phyloP scores from a whole-genome alignment of 64 coral and sea anemone species.

The Stichodactyla mertensii region DNA sequence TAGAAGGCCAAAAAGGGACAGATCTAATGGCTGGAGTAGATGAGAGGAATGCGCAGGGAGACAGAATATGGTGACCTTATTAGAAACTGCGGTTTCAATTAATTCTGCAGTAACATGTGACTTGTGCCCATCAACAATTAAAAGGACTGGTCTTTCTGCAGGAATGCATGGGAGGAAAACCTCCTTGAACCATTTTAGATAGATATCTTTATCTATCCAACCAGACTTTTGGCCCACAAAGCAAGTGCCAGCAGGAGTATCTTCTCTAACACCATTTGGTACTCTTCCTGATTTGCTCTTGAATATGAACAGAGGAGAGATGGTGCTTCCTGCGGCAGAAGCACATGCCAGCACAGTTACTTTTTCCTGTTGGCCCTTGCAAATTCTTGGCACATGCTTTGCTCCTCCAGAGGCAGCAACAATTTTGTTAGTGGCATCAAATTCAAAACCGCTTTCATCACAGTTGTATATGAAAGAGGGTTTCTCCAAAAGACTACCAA shows the following conservation, averaged over 20 bases:
- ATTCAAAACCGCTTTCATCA: slow-evolving; percentile 10
- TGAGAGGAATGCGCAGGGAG: background rate
- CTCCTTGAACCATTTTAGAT: background rate
- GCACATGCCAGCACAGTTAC: slow-evolving; percentile 10
- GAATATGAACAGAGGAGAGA: background rate
- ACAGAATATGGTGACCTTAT: slow-evolving; percentile 1
- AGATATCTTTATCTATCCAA: slow-evolving; percentile 21
- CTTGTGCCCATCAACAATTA: slow-evolving; percentile 19
- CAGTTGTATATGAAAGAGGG: background rate
- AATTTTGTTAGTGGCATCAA: slow-evolving; percentile 16
- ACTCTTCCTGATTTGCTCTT: slow-evolving; percentile 14
- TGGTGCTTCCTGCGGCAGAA: background rate
- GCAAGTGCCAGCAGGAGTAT: background rate
- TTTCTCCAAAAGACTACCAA: slow-evolving; percentile 2
- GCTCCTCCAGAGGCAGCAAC: background rate
- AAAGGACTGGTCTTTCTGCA: background rate
- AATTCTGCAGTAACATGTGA: slow-evolving; percentile 1
- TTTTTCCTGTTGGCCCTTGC: background rate
- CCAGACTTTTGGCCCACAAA: background rate
- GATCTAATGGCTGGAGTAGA: slow-evolving; percentile 1
- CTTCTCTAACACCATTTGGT: background rate
- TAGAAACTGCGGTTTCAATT: background rate
- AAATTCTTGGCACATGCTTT: slow-evolving; percentile 24
- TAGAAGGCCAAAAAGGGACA: slow-evolving; percentile 1
- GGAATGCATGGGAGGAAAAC: background rate